These are phyloP conservation scores for Cricetomys ansorgei DNA, from an alignment of 2,113 vertebrate species.

Conservation along the genomic window DNA sequence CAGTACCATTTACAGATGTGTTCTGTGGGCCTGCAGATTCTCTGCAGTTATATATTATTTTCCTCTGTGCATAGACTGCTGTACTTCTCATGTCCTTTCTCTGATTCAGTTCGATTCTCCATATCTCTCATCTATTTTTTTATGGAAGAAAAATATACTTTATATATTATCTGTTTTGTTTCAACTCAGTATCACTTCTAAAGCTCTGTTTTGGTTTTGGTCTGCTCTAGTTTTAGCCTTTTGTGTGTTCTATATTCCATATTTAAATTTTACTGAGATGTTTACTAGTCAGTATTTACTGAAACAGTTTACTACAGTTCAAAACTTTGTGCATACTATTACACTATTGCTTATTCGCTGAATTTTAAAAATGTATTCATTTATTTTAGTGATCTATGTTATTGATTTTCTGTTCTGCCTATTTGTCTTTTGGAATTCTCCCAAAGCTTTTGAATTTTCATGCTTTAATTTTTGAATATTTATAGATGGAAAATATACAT, in stretches of 20 bases:
- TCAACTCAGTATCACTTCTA: neutral
- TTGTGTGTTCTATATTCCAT: neutral
- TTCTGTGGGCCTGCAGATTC: neutral
- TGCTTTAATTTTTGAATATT: neutral
- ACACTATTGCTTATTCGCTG: neutral
- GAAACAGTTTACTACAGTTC: neutral
- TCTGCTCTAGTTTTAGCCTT: neutral
- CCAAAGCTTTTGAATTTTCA: neutral
- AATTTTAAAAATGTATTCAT: neutral
- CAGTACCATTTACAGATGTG: neutral
- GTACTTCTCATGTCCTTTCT: neutral
- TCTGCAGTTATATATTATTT: neutral
- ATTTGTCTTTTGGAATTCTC: neutral
- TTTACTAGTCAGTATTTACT: neutral
- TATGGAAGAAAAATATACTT: neutral
- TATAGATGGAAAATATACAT: neutral
- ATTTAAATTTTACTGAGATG: slow-evolving; percentile 9
- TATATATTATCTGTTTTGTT: neutral
- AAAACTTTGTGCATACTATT: neutral
- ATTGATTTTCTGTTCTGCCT: neutral
- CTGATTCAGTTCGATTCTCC: neutral
- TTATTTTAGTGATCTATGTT: neutral
- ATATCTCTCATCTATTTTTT: neutral
- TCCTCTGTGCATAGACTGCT: neutral
- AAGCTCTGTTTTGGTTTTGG: neutral